Base-by-base conservation (phyloP, 1,140 invertebrate species). In the Ridgeia piscesae region DNA sequence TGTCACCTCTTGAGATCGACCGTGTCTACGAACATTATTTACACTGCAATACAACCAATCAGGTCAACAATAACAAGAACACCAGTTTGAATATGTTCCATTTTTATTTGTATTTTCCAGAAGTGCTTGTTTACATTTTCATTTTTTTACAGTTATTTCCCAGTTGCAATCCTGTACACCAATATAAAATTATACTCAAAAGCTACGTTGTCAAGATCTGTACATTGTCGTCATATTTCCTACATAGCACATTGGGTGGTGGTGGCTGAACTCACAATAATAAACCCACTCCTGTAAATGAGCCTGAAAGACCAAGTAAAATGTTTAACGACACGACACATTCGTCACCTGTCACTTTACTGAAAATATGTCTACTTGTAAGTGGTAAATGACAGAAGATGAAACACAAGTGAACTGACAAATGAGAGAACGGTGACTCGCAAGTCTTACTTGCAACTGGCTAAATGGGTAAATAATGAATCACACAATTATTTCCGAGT, bases 21-120 rank as follows among this genome's bases (percentile, higher is more conserved):
- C 58, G 17, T 77, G 58, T 77, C 58, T n/a, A n/a, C n/a, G 27
- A 77, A 77, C 58, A 77, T 27, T 77, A 77, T 77, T 17, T 77
- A 77, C 58, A 77, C 58, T 42, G 42, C 42, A 42, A 4, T 42
- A 17, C 58, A 77, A 77, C 11, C 58, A 50, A 21, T 77, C 11
- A 11, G 4, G 11, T 42, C 42, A 42, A 42, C 42, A 77, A 31
- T 77, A 77, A 77, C 58, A 77, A 77, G 58, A 77, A 77, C 6
- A 2, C 14, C 58, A 8, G 14, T 77, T 77, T 77, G 27, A 77
- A 77, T 77, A 77, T 77, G 58, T 77, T 77, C 58, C 58, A 77
- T 77, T 77, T 77, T 77, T 77, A 77, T 77, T 77, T 77, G 58
- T 77, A 77, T 77, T 77, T 77, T 77, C 58, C 58, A 77, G 11